A percentile compares a stretch with the other conserved stretches of the same genome.
phyloP scores from a whole-genome alignment of 2,797 vertebrate species.

The Serranus cabrilla region DNA sequence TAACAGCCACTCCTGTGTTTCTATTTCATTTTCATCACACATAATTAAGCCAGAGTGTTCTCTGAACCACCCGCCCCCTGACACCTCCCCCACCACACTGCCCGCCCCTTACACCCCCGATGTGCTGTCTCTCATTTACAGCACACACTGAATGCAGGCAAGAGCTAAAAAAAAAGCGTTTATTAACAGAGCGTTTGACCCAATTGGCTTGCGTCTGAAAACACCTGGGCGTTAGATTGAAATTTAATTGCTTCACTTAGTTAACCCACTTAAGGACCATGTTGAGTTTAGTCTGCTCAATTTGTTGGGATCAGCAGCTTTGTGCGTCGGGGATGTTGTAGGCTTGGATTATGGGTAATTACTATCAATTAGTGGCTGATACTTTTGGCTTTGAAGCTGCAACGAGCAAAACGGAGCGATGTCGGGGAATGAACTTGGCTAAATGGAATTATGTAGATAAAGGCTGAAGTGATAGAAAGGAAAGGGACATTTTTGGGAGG shows the following conservation, averaged over 20 bases:
- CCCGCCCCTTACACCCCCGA: slow-evolving; percentile 4
- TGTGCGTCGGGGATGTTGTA: slow-evolving; percentile 66
- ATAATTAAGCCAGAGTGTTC: slow-evolving; percentile 57
- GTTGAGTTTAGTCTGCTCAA: slow-evolving; percentile 76
- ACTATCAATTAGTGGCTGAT: slow-evolving; percentile 81
- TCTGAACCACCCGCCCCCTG: neutral
- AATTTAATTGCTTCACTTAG: slow-evolving; percentile 84
- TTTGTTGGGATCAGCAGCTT: slow-evolving; percentile 80
- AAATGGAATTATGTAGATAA: slow-evolving; percentile 27
- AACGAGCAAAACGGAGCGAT: slow-evolving; percentile 45
- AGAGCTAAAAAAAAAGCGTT: slow-evolving; percentile 47
- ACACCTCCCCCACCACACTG: neutral
- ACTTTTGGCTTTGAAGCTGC: slow-evolving; percentile 65
- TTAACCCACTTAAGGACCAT: slow-evolving; percentile 80
- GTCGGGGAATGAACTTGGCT: slow-evolving; percentile 36
- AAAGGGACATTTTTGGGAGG: slow-evolving; percentile 8
- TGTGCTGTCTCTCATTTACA: slow-evolving; percentile 53
- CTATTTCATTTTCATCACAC: slow-evolving; percentile 58
- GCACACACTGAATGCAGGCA: slow-evolving; percentile 39
- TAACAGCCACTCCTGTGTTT: slow-evolving; percentile 47
- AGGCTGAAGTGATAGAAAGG: slow-evolving; percentile 23
- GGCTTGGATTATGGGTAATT: slow-evolving; percentile 80
- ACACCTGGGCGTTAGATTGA: slow-evolving; percentile 83
- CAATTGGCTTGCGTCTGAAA: slow-evolving; percentile 70
- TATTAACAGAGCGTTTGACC: slow-evolving; percentile 76